Base-by-base conservation (phyloP, 2,888 invertebrate species). In the Cyclophora albipunctata region DNA sequence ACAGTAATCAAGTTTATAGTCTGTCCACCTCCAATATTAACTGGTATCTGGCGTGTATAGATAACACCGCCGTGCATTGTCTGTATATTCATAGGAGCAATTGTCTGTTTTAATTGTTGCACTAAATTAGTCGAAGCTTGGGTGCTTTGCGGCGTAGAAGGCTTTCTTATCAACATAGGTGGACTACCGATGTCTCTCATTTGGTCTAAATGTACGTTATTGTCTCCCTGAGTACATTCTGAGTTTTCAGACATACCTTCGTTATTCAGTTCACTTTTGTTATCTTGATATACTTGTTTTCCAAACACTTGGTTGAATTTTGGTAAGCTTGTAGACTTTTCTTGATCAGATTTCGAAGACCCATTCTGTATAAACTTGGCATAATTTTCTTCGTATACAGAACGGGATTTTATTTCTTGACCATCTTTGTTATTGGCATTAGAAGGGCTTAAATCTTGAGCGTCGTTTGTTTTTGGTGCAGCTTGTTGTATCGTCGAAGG, bases 241-340 rank as follows among this genome's bases (percentile, higher is more conserved):
- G 67, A 49, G 55, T 60, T 73, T 57, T 84, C 84, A 7, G 55
- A 42, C 40, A 59, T 37, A 40, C 48, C 51, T 3, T 52, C 53
- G n/a, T 40, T 52, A 5, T 67, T 72, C 2, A 79, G 67, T 52
- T 84, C 84, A 48, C 65, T 75, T 51, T 65, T 66, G 51, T 82
- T 83, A 57, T 89, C 89, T 74, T 85, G 91, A 69, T 90, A 93
- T 45, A 92, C 91, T 45, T 92, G 91, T 76, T 94, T 94, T 1
- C 94, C 93, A 73, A 94, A 94, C 0, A 93, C 94, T 78, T 94
- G 94, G 69, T 94, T 93, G 71, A 94, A 94, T 76, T 94, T 94
- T 3, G 94, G 94, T 53, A 94, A 79, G 49, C 90, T 87, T 5
- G 89, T 89, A 4, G 82, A 72, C 63, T 88, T 86, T 65, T 90